Percentiles rank a stretch among this genome's conserved stretches.
These are phyloP conservation scores for Pedetes capensis DNA, from an alignment of 2,113 vertebrate species.

Conservation along the genomic window DNA sequence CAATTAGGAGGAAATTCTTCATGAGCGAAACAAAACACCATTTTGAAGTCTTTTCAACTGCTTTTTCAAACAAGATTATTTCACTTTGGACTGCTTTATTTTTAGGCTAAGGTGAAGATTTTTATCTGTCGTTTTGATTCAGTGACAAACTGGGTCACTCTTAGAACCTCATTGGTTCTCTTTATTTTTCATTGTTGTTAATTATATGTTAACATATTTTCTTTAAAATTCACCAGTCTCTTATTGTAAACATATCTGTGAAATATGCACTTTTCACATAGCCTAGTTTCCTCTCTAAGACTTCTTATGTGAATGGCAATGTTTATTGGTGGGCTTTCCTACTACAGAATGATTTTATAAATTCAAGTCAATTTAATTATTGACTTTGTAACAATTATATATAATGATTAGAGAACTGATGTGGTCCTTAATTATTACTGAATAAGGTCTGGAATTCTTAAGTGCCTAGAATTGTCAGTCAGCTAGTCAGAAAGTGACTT, in stretches of 20 bases:
- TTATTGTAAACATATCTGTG: not conserved
- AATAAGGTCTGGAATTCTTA: not conserved
- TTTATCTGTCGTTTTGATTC: not conserved
- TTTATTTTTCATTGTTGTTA: not conserved
- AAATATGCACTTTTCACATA: not conserved
- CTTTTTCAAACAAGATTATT: not conserved
- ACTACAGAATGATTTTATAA: not conserved
- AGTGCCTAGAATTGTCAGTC: not conserved
- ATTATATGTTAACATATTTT: not conserved
- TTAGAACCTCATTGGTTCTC: not conserved
- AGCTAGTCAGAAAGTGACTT: not conserved
- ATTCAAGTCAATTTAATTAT: conserved; percentile 10
- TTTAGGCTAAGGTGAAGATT: not conserved
- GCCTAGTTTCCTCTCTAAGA: not conserved
- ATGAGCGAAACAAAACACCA: not conserved
- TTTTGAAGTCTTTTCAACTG: not conserved
- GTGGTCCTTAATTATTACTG: not conserved
- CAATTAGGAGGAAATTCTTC: not conserved
- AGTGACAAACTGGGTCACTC: not conserved
- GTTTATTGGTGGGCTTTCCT: not conserved
- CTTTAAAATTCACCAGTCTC: not conserved
- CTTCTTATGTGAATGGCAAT: not conserved
- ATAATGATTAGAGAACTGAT: not conserved
- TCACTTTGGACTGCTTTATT: not conserved
- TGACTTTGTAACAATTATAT: not conserved